Evolutionary conservation across 2,888 invertebrate species (phyloP).

Genomic region (Villa cingulata): DNA sequence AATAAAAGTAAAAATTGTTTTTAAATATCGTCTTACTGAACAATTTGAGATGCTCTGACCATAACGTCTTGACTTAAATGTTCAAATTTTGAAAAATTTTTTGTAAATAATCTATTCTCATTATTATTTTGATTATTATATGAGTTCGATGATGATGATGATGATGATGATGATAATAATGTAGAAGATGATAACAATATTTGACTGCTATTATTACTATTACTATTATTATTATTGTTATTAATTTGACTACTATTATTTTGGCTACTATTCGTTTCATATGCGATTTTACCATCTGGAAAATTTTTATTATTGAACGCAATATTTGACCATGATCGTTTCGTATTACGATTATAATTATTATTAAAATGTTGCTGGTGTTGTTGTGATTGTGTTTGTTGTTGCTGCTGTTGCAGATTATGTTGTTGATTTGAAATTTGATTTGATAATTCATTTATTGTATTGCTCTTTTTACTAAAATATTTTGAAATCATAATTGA

Average conservation of each 20-base stretch:
- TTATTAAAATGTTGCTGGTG: conserved; percentile 12
- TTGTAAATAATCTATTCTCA: conserved; percentile 13
- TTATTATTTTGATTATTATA: too few species aligned
- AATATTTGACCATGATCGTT: conserved; percentile 22
- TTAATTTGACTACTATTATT: conserved; percentile 22
- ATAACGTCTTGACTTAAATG: conserved; percentile 49
- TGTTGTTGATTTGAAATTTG: conserved; percentile 8
- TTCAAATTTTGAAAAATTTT: conserved; percentile 20
- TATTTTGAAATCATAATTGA: too few species aligned
- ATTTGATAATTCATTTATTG: conserved; percentile 14
- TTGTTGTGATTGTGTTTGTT: conserved; percentile 8
- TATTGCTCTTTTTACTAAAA: conserved; percentile 18
- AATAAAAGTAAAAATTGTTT: conserved; percentile 30
- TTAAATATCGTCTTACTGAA: conserved; percentile 84
- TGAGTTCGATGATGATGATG: too few species aligned
- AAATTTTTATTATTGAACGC: conserved; percentile 24
- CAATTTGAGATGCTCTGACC: conserved; percentile 75
- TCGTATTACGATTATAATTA: conserved; percentile 16
- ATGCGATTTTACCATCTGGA: conserved; percentile 21
- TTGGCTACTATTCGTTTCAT: conserved; percentile 19
- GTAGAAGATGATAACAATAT: too few species aligned
- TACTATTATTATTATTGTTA: too few species aligned
- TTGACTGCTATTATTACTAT: too few species aligned
- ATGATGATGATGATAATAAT: too few species aligned
- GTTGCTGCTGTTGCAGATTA: not conserved